phyloP scores from a whole-genome alignment of 2,113 vertebrate genomes.

The Tiliqua scincoides region DNA sequence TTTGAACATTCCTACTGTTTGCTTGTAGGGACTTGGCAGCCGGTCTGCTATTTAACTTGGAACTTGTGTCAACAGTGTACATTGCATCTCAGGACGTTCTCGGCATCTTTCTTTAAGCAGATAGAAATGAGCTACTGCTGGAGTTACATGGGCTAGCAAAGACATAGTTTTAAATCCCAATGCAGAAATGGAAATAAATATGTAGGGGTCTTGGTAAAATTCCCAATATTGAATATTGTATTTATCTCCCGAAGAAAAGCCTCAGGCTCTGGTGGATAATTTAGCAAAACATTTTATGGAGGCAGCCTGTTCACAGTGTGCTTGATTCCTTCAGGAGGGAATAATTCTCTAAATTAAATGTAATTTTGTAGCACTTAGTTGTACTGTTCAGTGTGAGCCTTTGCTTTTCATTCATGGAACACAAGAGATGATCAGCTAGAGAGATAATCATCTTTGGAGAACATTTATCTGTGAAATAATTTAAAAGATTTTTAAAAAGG shows the following conservation, averaged over 20 bases:
- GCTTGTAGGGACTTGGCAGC: conserved; percentile 52
- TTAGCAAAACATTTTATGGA: background rate
- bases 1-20: conserved; percentile 1
- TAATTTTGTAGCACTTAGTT: conserved; percentile 27
- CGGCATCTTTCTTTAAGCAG: background rate
- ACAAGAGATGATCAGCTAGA: background rate
- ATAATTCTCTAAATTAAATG: conserved; percentile 41
- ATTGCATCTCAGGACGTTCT: conserved; percentile 19
- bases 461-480: conserved; percentile 36
- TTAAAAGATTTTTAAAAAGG: background rate
- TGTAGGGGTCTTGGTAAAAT: background rate
- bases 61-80: conserved; percentile 49
- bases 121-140: conserved; percentile 11
- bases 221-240: background rate
- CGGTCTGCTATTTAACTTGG: conserved; percentile 53
- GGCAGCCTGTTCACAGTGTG: background rate
- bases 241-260: background rate
- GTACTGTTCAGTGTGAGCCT: conserved; percentile 14
- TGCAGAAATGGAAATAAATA: conserved; percentile 13
- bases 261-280: background rate
- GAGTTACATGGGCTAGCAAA: background rate
- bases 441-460: conserved; percentile 23
- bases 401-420: conserved; percentile 36
- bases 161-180: conserved; percentile 1
- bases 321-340: conserved; percentile 9